Percentiles rank a stretch among this genome's conserved stretches.
phyloP scores from a whole-genome alignment of 2,888 invertebrate species.

The Leptinotarsa rubiginosa region DNA sequence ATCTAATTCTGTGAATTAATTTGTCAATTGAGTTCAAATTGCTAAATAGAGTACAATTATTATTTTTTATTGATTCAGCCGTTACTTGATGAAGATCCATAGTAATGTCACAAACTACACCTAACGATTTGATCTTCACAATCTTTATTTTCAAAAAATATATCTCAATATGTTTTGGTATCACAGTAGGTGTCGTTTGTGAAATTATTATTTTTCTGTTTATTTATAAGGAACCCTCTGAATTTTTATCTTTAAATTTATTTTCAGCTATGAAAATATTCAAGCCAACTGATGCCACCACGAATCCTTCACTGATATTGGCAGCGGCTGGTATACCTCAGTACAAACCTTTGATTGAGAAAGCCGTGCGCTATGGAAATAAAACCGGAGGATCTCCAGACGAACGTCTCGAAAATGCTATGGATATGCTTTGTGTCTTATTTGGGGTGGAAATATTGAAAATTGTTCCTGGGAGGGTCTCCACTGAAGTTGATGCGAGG shows the following conservation, averaged over 20 bases:
- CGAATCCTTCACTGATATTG: conserved; percentile 96
- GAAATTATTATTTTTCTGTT: no score
- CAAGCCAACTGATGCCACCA: conserved; percentile 98
- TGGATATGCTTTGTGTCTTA: conserved; percentile 94
- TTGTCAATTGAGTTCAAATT: no score
- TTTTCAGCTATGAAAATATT: conserved; percentile 88
- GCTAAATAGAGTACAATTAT: no score
- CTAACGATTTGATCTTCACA: no score
- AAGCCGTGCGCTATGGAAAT: conserved; percentile 90
- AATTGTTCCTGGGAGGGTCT: conserved; percentile 96
- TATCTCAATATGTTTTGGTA: no score
- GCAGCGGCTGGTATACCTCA: conserved; percentile 95
- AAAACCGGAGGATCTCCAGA: conserved; percentile 75
- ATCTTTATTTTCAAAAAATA: no score
- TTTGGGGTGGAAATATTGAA: conserved; percentile 98
- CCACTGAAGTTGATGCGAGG: conserved; percentile 96
- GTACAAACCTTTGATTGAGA: conserved; percentile 88
- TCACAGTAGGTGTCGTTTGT: no score
- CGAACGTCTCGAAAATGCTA: conserved; percentile 84
- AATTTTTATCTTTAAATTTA: background rate
- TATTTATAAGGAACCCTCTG: background rate
- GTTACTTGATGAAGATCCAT: no score
- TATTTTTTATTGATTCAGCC: no score
- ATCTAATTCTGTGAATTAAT: no score
- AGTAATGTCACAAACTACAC: no score